Percentiles rank a stretch among this genome's conserved stretches.
These are phyloP conservation scores for Pelecanoides urinatrix DNA, from an alignment of 2,113 vertebrate species.

Conservation along the genomic window DNA sequence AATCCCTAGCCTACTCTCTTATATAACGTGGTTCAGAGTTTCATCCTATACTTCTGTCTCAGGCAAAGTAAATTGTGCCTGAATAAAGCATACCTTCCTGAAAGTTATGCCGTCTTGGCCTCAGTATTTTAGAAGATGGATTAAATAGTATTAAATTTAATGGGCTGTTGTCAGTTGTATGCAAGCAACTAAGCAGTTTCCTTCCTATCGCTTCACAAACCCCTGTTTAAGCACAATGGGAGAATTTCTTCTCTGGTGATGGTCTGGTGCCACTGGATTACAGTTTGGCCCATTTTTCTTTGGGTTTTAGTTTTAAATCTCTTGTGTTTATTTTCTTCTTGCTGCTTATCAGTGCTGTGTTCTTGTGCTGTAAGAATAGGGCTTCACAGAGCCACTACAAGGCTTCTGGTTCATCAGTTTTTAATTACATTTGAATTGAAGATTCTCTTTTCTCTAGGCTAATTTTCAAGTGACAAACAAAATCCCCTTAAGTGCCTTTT, in stretches of 20 bases:
- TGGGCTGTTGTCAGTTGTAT: not conserved
- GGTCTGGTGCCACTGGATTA: not conserved
- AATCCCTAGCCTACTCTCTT: not conserved
- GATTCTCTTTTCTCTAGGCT: slow-evolving; percentile 44
- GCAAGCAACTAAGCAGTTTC: not conserved
- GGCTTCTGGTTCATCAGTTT: slow-evolving; percentile 41
- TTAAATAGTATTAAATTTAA: not conserved
- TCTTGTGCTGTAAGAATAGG: not conserved
- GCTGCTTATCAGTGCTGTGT: not conserved
- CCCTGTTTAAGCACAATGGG: not conserved
- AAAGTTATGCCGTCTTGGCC: too few species aligned
- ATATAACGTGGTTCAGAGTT: not conserved
- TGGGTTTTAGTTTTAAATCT: not conserved
- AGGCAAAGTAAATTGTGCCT: not conserved
- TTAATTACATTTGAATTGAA: slow-evolving; percentile 62
- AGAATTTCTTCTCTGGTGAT: not conserved
- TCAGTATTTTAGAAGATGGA: not conserved
- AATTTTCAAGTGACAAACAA: slow-evolving; percentile 63
- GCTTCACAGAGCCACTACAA: not conserved
- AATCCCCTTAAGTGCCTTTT: slow-evolving; percentile 52
- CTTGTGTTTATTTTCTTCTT: slow-evolving; percentile 9
- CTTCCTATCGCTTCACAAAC: not conserved
- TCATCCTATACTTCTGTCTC: not conserved
- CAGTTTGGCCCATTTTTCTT: not conserved
- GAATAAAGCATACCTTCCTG: not conserved